A percentile compares a stretch with the other conserved stretches of the same genome.
Evolutionary conservation across 2,888 invertebrate genomes (phyloP).

Genomic region (Platynereis dumerilii): DNA sequence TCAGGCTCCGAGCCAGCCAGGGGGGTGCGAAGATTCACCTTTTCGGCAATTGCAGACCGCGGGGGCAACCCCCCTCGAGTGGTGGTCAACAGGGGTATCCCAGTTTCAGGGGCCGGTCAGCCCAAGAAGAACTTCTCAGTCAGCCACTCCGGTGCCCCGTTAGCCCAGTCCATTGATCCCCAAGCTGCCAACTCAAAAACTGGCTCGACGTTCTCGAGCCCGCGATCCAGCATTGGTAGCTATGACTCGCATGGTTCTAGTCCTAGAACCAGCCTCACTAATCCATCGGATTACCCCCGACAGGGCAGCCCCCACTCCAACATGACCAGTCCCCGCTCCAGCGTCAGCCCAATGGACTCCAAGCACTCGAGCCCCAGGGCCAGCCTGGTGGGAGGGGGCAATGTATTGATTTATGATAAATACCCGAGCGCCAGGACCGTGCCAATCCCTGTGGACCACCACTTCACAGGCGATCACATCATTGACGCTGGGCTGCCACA

Average conservation of each 20-base stretch:
- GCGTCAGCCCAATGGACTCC: conserved; percentile 64
- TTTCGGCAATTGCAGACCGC: too few relatives aligned
- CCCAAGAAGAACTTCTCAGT: too few relatives aligned
- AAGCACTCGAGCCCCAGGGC: conserved; percentile 65
- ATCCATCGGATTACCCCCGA: conserved; percentile 31
- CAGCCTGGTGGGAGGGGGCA: conserved; percentile 45
- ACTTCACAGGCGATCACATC: neutral
- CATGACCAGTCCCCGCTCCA: conserved; percentile 41
- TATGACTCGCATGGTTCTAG: conserved; percentile 37
- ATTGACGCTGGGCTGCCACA: neutral
- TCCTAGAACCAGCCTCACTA: conserved; percentile 27
- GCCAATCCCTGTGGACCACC: conserved; percentile 15
- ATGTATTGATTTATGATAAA: conserved; percentile 43
- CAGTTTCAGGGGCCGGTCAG: too few relatives aligned
- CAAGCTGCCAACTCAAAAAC: conserved; percentile 1
- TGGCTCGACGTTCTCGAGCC: conserved; percentile 31
- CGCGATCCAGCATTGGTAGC: conserved; percentile 35
- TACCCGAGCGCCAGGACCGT: conserved; percentile 63
- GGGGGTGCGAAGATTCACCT: too few relatives aligned
- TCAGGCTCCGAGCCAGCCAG: too few relatives aligned
- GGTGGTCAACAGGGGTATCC: too few relatives aligned
- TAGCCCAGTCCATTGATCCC: too few relatives aligned
- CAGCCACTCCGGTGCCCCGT: too few relatives aligned
- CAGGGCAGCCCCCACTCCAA: conserved; percentile 34
- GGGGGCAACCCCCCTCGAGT: too few relatives aligned